Conservation (phyloP, 2,888 invertebrate genomes). For the Troides helena region DNA sequence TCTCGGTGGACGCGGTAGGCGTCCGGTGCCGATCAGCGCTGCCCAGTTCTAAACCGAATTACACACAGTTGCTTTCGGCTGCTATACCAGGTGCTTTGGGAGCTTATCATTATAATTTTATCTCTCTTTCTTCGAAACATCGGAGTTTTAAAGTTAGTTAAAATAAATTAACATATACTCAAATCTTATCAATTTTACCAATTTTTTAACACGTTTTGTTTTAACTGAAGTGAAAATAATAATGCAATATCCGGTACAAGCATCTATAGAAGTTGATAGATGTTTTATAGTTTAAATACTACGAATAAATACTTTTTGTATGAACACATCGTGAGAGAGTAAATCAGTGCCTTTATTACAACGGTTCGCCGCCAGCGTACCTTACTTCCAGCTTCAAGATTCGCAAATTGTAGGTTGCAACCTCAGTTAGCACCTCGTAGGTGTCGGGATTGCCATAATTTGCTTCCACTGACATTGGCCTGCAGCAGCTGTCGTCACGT, state of each 20-base stretch:
- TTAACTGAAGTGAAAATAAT: too few relatives aligned
- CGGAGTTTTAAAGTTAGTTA: conserved; percentile 26
- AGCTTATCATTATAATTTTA: conserved; percentile 36
- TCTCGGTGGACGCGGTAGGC: conserved; percentile 48
- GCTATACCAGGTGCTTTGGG: conserved; percentile 50
- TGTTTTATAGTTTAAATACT: not conserved
- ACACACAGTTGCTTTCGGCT: conserved; percentile 72
- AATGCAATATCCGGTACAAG: not conserved
- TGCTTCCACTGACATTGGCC: conserved; percentile 63
- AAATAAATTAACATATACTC: not conserved
- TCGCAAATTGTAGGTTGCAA: conserved; percentile 70
- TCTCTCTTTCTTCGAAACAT: conserved; percentile 32
- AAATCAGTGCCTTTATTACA: conserved; percentile 49
- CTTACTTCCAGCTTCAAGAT: conserved; percentile 51
- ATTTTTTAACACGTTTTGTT: not conserved
- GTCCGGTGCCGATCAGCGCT: conserved; percentile 44
- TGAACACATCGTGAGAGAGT: conserved; percentile 42
- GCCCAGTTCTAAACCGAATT: conserved; percentile 56
- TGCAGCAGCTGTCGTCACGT: conserved; percentile 75
- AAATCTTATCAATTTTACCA: not conserved
- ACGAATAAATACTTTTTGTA: not conserved
- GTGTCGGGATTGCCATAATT: conserved; percentile 80
- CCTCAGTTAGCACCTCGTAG: conserved; percentile 78
- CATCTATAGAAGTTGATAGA: too few relatives aligned
- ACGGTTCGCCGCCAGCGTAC: conserved; percentile 42